Evolutionary conservation across 2,797 vertebrate species (phyloP).

Genomic region (Megalops cyprinoides): DNA sequence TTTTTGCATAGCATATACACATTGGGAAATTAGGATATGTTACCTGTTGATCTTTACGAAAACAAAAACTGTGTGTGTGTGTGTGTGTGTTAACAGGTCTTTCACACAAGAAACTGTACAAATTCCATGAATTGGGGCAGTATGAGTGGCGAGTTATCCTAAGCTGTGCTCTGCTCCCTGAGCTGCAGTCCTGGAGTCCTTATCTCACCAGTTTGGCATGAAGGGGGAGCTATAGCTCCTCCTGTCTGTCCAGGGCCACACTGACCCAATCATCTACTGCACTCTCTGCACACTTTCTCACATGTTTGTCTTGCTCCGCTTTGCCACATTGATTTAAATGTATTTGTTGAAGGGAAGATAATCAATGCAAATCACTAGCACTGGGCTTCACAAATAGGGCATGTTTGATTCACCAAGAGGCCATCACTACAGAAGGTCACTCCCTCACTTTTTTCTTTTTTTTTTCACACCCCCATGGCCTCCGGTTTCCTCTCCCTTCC

Average conservation of each 20-base stretch:
- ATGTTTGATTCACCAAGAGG: slow-evolving; percentile 90
- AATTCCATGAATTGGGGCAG: background rate
- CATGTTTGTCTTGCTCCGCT: slow-evolving; percentile 74
- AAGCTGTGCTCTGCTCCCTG: background rate
- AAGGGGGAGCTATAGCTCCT: slow-evolving; percentile 98
- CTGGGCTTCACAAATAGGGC: slow-evolving; percentile 80
- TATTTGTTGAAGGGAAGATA: slow-evolving; percentile 92
- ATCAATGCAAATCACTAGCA: slow-evolving; percentile 95
- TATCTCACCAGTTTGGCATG: slow-evolving; percentile 83
- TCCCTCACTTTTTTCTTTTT: slow-evolving; percentile 65
- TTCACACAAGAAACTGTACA: background rate
- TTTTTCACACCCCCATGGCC: slow-evolving; percentile 73
- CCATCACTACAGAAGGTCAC: slow-evolving; percentile 86
- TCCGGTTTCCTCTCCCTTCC: slow-evolving; percentile 70
- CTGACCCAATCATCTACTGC: slow-evolving; percentile 50
- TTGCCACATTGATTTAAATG: slow-evolving; percentile 89
- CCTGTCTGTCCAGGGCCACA: slow-evolving; percentile 73
- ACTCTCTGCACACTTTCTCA: slow-evolving; percentile 73
- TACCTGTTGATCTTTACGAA: background rate
- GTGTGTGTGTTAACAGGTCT: too few relatives aligned
- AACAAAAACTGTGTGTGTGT: too few relatives aligned
- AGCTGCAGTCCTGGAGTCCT: slow-evolving; percentile 57
- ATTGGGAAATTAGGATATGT: background rate
- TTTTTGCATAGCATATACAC: background rate
- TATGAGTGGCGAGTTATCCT: background rate